phyloP scores from a whole-genome alignment of 1,140 invertebrate species.

The Anastatus disparis region DNA sequence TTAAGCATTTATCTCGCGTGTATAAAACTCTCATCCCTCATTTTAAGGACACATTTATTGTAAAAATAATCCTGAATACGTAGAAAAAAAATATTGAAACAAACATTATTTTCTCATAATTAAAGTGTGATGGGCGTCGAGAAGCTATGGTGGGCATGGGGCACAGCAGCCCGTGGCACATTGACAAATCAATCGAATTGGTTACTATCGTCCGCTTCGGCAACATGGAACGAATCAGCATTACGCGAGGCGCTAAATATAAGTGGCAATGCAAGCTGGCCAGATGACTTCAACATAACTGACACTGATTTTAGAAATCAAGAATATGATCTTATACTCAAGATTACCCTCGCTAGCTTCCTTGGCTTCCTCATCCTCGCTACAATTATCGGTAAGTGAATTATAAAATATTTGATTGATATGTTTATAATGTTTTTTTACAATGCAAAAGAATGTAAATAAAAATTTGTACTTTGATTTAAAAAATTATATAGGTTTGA shows the following conservation, averaged over 20 bases:
- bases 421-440: too few species aligned
- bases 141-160: constrained; percentile 56
- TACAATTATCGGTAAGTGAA: constrained; percentile 62
- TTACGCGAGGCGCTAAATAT: constrained; percentile 46
- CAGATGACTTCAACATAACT: background rate
- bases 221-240: constrained; percentile 46
- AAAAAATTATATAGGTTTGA: too few species aligned
- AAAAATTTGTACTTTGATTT: too few species aligned
- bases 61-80: background rate
- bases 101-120: background rate
- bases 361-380: constrained; percentile 61
- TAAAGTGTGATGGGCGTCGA: constrained; percentile 51
- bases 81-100: background rate
- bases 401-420: too few species aligned
- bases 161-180: constrained; percentile 48
- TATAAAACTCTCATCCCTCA: too few species aligned
- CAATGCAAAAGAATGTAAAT: too few species aligned
- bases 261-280: constrained; percentile 47
- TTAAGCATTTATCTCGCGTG: too few species aligned
- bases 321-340: constrained; percentile 49
- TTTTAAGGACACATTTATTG: too few species aligned
- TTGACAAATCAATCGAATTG: constrained; percentile 46
- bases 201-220: constrained; percentile 39
- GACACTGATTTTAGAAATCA: constrained; percentile 30
- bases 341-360: constrained; percentile 51